phyloP scores from a whole-genome alignment of 1,140 invertebrate genomes.

The Ceratina australensis region DNA sequence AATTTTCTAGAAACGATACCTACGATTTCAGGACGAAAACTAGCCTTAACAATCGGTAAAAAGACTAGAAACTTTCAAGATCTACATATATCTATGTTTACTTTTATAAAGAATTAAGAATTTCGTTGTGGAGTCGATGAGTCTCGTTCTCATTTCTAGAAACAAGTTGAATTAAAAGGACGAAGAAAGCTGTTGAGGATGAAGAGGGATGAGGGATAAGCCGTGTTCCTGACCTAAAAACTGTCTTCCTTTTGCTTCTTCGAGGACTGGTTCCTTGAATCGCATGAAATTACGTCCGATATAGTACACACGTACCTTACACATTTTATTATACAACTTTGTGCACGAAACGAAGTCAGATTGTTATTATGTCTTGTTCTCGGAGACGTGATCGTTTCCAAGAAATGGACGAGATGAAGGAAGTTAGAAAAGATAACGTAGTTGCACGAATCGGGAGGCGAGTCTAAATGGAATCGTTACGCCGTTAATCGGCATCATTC shows the following conservation, averaged over 20 bases:
- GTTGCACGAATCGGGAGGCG: constrained; percentile 12
- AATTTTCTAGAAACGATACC: no score
- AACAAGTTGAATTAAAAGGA: constrained; percentile 17
- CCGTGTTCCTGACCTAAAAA: constrained; percentile 60
- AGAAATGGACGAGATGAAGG: constrained; percentile 11
- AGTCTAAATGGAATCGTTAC: constrained; percentile 27
- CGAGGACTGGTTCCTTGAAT: constrained; percentile 46
- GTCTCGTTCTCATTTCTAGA: constrained; percentile 14
- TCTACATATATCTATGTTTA: no score
- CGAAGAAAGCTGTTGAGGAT: constrained; percentile 21
- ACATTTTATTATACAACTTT: background rate
- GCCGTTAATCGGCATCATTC: constrained; percentile 24
- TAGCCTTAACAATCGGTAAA: no score
- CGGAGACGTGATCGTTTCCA: constrained; percentile 11
- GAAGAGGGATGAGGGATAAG: constrained; percentile 42
- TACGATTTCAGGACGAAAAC: no score
- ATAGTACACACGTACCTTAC: background rate
- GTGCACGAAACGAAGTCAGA: no score
- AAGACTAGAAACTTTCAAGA: no score
- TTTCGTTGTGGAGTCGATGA: no score
- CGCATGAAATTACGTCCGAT: constrained; percentile 38
- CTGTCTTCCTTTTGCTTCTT: constrained; percentile 45
- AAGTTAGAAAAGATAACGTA: constrained; percentile 5
- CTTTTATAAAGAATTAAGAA: no score
- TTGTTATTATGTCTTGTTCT: background rate